These are phyloP conservation scores for Prenolepis imparis DNA, from an alignment of 2,888 invertebrate species.

Conservation along the genomic window DNA sequence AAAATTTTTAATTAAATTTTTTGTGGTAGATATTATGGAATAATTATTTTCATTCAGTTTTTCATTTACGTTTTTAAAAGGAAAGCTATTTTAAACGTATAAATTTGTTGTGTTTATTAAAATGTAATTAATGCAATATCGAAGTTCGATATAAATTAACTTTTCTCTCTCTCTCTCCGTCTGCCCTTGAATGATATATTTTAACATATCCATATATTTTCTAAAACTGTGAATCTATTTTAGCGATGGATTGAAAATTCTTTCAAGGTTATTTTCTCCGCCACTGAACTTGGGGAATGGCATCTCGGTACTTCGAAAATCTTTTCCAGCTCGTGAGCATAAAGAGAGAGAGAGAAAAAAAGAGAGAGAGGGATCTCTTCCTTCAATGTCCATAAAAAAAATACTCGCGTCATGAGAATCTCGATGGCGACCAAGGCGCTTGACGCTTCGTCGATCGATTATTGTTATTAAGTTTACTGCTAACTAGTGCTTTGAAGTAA, in stretches of 20 bases:
- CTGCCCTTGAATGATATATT: neutral
- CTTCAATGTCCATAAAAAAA: slow-evolving; percentile 36
- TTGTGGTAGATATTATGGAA: neutral
- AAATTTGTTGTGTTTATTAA: neutral
- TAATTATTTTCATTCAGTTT: neutral
- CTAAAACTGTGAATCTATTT: slow-evolving; percentile 15
- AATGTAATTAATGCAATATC: neutral
- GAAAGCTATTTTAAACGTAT: neutral
- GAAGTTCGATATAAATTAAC: neutral
- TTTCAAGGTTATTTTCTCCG: slow-evolving; percentile 46
- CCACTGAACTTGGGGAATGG: slow-evolving; percentile 45
- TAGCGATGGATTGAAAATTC: neutral
- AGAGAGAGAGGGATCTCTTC: slow-evolving; percentile 10
- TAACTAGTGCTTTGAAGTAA: slow-evolving; percentile 46
- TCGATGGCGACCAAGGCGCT: slow-evolving; percentile 33
- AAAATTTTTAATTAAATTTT: neutral
- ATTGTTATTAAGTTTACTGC: slow-evolving; percentile 71
- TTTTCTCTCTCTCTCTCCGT: neutral
- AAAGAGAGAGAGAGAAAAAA: neutral
- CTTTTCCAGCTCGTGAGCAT: slow-evolving; percentile 33
- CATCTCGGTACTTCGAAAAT: slow-evolving; percentile 41
- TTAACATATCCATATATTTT: neutral
- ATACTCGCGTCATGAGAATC: slow-evolving; percentile 37
- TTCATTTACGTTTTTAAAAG: no score
- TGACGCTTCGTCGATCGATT: slow-evolving; percentile 73